phyloP scores from a whole-genome alignment of 64 coral and sea anemone species.

The Acropora yongei region DNA sequence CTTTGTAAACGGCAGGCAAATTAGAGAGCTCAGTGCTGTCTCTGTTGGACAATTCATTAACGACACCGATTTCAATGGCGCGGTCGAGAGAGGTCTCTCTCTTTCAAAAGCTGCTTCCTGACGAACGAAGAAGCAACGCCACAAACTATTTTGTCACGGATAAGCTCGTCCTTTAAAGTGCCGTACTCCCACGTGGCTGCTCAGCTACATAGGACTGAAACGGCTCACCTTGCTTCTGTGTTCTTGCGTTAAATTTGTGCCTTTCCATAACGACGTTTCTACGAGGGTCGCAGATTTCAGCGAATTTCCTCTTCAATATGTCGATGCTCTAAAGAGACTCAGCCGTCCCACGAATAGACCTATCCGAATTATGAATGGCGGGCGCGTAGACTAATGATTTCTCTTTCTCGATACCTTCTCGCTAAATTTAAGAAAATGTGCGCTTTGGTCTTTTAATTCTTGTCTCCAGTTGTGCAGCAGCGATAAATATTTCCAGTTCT shows the following conservation, averaged over 20 bases:
- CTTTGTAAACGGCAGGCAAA: not conserved
- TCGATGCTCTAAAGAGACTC: too few species aligned
- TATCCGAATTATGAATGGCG: not conserved
- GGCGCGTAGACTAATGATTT: slow-evolving; percentile 30
- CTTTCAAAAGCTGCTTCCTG: slow-evolving; percentile 2
- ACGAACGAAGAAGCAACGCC: not conserved
- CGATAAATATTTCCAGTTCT: not conserved
- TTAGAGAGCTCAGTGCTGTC: not conserved
- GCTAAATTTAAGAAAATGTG: slow-evolving; percentile 37
- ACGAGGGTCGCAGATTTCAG: too few species aligned
- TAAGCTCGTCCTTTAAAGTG: too few species aligned
- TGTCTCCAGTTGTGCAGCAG: not conserved
- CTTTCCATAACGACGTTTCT: not conserved
- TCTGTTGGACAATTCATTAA: not conserved
- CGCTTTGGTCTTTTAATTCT: slow-evolving; percentile 40
- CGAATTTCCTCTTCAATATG: too few species aligned
- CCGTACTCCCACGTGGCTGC: not conserved
- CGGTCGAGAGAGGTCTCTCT: not conserved
- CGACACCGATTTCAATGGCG: not conserved
- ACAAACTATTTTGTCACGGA: not conserved
- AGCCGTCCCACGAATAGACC: too few species aligned
- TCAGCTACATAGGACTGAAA: not conserved
- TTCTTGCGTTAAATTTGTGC: not conserved
- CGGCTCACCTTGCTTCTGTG: slow-evolving; percentile 19
- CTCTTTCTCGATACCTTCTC: slow-evolving; percentile 57